phyloP scores from a whole-genome alignment of 2,888 invertebrate species.

The Andrena bucephala region DNA sequence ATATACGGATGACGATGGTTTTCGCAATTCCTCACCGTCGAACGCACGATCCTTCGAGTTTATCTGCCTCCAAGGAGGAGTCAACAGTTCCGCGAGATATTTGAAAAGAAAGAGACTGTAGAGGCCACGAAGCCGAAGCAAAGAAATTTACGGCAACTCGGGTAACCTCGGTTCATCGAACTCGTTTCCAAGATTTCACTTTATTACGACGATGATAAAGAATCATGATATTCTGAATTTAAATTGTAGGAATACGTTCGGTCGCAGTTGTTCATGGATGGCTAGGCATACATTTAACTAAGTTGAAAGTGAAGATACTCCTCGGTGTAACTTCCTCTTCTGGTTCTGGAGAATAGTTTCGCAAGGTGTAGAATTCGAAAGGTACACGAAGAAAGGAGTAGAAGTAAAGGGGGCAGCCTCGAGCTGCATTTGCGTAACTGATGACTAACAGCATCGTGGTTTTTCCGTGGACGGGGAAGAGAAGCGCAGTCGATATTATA shows the following conservation, averaged over 20 bases:
- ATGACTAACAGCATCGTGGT: conserved; percentile 7
- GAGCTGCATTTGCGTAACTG: background rate
- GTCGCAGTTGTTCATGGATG: too few species aligned
- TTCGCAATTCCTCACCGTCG: conserved; percentile 10
- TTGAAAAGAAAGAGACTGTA: background rate
- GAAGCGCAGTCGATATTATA: conserved; percentile 45
- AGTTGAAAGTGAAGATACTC: background rate
- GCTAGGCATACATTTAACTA: too few species aligned
- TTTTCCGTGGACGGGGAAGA: conserved; percentile 7
- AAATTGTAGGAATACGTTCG: too few species aligned
- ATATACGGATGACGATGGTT: background rate
- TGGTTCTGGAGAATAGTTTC: background rate
- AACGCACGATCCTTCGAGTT: background rate
- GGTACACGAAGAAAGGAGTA: background rate
- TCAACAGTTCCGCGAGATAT: background rate
- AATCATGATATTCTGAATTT: too few species aligned
- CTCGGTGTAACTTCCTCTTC: background rate
- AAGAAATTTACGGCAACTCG: too few species aligned
- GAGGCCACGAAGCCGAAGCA: too few species aligned
- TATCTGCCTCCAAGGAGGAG: background rate
- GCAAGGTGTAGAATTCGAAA: conserved; percentile 3
- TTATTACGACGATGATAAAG: too few species aligned
- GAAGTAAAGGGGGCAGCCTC: background rate
- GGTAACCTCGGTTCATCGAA: too few species aligned
- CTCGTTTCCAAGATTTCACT: too few species aligned